Base-by-base conservation (phyloP, 2,113 vertebrate genomes). In the Boleophthalmus pectinirostris region DNA sequence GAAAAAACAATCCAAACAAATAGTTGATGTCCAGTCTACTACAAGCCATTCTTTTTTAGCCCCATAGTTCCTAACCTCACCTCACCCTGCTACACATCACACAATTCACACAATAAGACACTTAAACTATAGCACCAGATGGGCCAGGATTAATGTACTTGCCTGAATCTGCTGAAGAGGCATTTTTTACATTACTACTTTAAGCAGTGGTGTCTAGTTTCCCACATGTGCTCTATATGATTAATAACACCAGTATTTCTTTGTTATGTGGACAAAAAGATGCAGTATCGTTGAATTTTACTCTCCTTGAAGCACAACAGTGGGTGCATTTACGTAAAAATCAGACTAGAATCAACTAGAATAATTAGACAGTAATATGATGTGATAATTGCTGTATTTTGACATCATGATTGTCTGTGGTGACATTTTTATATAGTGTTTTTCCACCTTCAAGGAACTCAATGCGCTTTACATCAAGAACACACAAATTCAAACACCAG, bases 61-160 rank as follows among this genome's bases (percentile, higher is more conserved):
- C 25, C 23, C 56, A 58, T 8, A 56, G 72, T 73, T 80, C 56
- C 70, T 83, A 78, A 80, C 79, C 12, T 73, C 68, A 76, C 77
- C 35, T 68, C 66, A 68, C 73, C 25, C 29, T 69, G 83, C 70
- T 70, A 64, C 29, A 29, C 29, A 29, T 29, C 29, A 45, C 46
- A 76, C n/a, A n/a, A n/a, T 51, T 60, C 8, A 45, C 8, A 73
- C 38, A 11, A 69, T 77, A 29, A 23, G 60, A 70, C 51, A 51
- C 72, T 76, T 11, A 65, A 51, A 74, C 45, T 80, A 70, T 0
- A 74, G 70, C 33, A 68, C 74, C 79, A 72, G 58, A 81, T 82
- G 49, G 69, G 71, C 61, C 23, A n/a, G 69, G 61, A 81, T 82
- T 80, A 67, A 68, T 73, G 65, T 16, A 61, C 69, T 67, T 75